These are phyloP conservation scores for Isoperla grammatica DNA, from an alignment of 2,888 invertebrate species.

Conservation along the genomic window DNA sequence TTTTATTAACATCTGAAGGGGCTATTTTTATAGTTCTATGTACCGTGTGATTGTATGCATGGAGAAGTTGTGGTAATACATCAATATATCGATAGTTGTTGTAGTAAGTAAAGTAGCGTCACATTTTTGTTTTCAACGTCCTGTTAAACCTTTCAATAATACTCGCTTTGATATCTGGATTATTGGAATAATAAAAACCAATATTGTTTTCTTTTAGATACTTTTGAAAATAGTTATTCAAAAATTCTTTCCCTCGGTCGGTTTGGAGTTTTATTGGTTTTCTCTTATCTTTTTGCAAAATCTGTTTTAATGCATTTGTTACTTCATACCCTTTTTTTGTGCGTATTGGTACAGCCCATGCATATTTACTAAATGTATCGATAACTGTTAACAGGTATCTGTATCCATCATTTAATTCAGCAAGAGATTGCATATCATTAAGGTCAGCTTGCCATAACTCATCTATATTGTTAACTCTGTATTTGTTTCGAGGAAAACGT, in stretches of 20 bases:
- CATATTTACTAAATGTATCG: slow-evolving; percentile 32
- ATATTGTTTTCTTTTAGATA: slow-evolving; percentile 29
- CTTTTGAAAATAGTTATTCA: neutral
- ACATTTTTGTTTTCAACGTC: slow-evolving; percentile 37
- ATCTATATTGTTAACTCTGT: slow-evolving; percentile 11
- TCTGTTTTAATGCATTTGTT: too few species aligned
- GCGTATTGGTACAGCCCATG: slow-evolving; percentile 32
- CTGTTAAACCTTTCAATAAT: slow-evolving; percentile 38
- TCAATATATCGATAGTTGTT: slow-evolving; percentile 34
- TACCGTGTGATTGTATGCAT: slow-evolving; percentile 25
- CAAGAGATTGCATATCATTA: slow-evolving; percentile 17
- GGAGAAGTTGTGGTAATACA: slow-evolving; percentile 29
- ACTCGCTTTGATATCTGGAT: slow-evolving; percentile 36
- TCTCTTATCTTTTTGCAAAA: slow-evolving; percentile 11
- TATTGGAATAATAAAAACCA: slow-evolving; percentile 33
- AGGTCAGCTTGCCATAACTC: slow-evolving; percentile 13
- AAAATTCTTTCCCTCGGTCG: too few species aligned
- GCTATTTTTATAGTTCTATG: slow-evolving; percentile 32
- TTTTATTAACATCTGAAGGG: slow-evolving; percentile 12
- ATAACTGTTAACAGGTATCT: slow-evolving; percentile 31
- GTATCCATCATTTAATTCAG: slow-evolving; percentile 25
- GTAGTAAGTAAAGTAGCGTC: slow-evolving; percentile 34
- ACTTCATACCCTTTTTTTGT: slow-evolving; percentile 27
- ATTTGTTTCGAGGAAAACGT: too few species aligned
- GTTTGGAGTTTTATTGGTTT: too few species aligned